Conservation (phyloP, 92 coral and sea anemone genomes). For the Bergia puertoricense region DNA sequence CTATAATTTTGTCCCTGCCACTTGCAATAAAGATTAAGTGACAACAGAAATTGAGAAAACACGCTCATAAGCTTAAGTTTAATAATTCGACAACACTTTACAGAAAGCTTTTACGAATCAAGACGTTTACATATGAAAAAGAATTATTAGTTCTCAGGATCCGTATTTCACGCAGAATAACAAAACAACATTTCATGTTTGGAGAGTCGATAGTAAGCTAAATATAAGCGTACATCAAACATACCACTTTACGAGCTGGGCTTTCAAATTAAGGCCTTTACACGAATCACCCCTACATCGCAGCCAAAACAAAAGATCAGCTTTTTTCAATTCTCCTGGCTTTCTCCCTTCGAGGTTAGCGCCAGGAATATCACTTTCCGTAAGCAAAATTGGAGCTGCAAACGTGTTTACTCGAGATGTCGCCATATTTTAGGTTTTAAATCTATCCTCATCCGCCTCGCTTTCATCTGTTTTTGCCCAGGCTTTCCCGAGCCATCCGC, state of each 20-base stretch:
- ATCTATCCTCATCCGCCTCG: slow-evolving; percentile 43
- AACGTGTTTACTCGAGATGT: no score
- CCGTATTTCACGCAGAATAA: no score
- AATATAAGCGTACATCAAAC: background rate
- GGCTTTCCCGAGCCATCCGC: slow-evolving; percentile 44
- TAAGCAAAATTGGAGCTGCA: background rate
- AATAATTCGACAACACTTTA: no score
- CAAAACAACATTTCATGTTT: no score
- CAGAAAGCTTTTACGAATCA: no score
- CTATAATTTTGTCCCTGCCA: slow-evolving; percentile 17
- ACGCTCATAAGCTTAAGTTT: no score
- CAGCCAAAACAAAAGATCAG: background rate
- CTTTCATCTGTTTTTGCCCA: slow-evolving; percentile 26
- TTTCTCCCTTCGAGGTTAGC: slow-evolving; percentile 38
- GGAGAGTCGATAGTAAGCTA: no score
- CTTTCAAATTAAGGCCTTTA: slow-evolving; percentile 36
- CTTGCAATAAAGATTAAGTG: background rate
- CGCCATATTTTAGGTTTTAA: background rate
- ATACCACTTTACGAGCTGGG: slow-evolving; percentile 34
- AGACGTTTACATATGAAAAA: no score
- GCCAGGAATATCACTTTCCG: slow-evolving; percentile 11
- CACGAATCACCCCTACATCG: slow-evolving; percentile 27
- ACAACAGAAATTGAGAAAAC: no score
- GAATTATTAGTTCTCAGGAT: no score
- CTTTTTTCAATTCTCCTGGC: slow-evolving; percentile 33